phyloP scores from a whole-genome alignment of 1,140 invertebrate species.

The Melipona quadrifasciata region DNA sequence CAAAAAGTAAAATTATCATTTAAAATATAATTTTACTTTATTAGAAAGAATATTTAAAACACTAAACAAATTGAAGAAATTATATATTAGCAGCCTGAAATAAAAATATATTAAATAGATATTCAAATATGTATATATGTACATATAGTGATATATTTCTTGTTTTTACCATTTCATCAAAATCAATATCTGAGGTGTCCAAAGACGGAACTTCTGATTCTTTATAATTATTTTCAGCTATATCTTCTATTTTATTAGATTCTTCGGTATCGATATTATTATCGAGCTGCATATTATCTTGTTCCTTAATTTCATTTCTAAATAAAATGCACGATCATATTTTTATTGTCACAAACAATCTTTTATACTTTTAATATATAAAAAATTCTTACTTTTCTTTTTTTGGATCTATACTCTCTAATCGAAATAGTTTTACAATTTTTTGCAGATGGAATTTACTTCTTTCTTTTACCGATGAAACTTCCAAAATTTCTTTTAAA shows the following conservation, averaged over 20 bases:
- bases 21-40: neutral
- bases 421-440: constrained; percentile 52
- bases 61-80: neutral
- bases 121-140: neutral
- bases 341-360: neutral
- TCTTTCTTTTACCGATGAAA: constrained; percentile 33
- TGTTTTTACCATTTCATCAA: constrained; percentile 38
- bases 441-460: constrained; percentile 33
- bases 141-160: neutral
- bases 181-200: constrained; percentile 26
- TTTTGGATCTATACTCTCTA: constrained; percentile 19
- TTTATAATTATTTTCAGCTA: neutral
- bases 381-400: neutral
- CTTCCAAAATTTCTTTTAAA: constrained; percentile 49
- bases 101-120: constrained; percentile 11
- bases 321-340: neutral
- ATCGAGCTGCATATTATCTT: neutral
- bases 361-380: neutral
- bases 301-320: neutral
- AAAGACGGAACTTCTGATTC: neutral
- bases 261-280: neutral
- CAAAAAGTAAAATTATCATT: neutral
- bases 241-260: constrained; percentile 12
- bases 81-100: constrained; percentile 44
- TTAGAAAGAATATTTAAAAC: neutral